Evolutionary conservation across 2,888 invertebrate genomes (phyloP), one percentile per base, ranked within the genome.

Genomic region (Leucoma salicis): DNA sequence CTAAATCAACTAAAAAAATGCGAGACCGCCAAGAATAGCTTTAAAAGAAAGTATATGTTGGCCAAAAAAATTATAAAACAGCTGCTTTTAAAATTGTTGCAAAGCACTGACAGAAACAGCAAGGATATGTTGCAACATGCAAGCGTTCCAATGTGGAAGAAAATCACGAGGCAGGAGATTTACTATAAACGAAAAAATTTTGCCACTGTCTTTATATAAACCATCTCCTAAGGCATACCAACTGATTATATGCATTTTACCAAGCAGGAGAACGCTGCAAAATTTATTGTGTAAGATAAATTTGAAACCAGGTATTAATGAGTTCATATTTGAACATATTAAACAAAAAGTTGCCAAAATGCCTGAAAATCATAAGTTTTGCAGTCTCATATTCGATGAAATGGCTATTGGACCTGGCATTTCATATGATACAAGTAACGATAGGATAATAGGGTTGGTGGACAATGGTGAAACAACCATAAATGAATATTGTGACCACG

Each of bases 311-410:
- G 46, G 46, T 0, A 18, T 42, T 7, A 46, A 42, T 39, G 31
- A 46, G 0, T 11, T 42, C 6, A 33, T 46, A 14, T 39, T 46
- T 31, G 46, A 36, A 1, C 24, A 42, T n/a, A 35, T 42, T 18
- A 42, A 42, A 25, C 35, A 8, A 21, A 21, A 16, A n/a, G 41
- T 46, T 0, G 3, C 7, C 4, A 37, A 41, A 41, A 14, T 46
- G 35, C 38, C 38, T 5, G 24, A 32, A 1, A 24, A 14, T 4
- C 11, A 41, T 13, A 37, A 31, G 31, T 42, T 34, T n/a, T 42
- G 33, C 12, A 2, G 16, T 1, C 3, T 45, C 7, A 0, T 3
- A n/a, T 39, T 39, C 21, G 39, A 44, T 28, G 39, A 44, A 12
- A 44, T 44, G 44, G 31, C 45, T 0, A 33, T 45, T 15, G 11